phyloP scores from a whole-genome alignment of 2,113 vertebrate species.

The Motacilla tschutschensis region DNA sequence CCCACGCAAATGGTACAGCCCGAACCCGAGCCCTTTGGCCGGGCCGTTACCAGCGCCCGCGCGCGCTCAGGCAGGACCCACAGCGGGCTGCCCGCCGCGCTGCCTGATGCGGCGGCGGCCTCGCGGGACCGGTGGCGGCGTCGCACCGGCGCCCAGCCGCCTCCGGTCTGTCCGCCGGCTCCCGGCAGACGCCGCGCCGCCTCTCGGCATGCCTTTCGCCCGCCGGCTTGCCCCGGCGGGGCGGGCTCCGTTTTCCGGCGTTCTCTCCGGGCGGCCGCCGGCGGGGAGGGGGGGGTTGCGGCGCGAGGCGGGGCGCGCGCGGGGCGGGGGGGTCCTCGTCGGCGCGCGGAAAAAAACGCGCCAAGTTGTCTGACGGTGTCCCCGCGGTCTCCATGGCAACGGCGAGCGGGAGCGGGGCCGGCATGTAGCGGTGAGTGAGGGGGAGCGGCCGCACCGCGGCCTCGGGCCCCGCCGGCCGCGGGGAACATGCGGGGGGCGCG shows the following conservation, averaged over 20 bases:
- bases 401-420: too few relatives aligned
- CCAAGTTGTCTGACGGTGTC: not conserved
- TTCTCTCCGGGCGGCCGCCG: not conserved
- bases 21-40: not conserved
- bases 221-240: too few relatives aligned
- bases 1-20: not conserved
- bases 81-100: rapidly evolving
- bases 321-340: not conserved
- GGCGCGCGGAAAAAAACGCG: not conserved
- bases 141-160: too few relatives aligned
- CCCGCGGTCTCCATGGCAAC: too few relatives aligned
- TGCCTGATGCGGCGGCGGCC: not conserved
- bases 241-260: not conserved
- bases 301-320: not conserved
- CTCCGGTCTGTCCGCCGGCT: not conserved
- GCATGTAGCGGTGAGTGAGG: too few relatives aligned
- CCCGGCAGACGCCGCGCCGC: too few relatives aligned
- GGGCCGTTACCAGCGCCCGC: slow-evolving; percentile 41
- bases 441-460: too few relatives aligned
- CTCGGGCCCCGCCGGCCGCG: too few relatives aligned
- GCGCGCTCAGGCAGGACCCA: slow-evolving; percentile 8
- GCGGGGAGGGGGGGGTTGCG: too few relatives aligned
- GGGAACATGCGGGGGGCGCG: not conserved
- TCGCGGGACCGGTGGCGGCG: rapidly evolving
- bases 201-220: not conserved